Evolutionary conservation across 2,797 vertebrate species (phyloP), one percentile per base, ranked within the genome.

Genomic region (Columba guinea): DNA sequence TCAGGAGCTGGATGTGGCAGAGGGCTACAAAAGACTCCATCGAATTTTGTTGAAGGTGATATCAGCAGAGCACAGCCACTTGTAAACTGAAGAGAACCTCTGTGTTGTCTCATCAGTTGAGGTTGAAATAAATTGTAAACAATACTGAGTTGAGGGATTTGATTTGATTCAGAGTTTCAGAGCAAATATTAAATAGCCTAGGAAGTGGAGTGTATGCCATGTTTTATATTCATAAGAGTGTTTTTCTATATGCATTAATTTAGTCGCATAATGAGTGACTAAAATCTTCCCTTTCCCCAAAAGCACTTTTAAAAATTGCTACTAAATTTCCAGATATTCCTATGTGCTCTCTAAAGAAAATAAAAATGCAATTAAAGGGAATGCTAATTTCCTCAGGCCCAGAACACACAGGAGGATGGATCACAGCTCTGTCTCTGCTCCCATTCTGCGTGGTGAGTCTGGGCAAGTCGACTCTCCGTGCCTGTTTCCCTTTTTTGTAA

Each of bases 281-380:
- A 95, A 95, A 96, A 93, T 95, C 75, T 95, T 96, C 84, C 46
- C 77, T 96, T 97, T 90, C 81, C 95, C 84, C 96, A 96, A 92
- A 92, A 97, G 96, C 90, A 80, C 75, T 95, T 96, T 94, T 64
- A 87, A 95, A 95, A 95, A 93, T 90, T 95, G 82, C 79, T 91
- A 37, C 89, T 91, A 87, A 80, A 93, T 92, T 96, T 94, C 62
- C 79, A 95, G 78, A 89, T 93, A 94, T 87, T 96, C 87, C 93
- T 95, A 41, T 85, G 89, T 71, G 82, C 79, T 81, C 59, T 89
- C 78, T 91, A 83, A 87, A 89, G 53, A 87, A 92, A 96, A 89
- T 92, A 93, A 96, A 93, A 95, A 75, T 83, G 86, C 81, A 94
- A 39, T 96, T 94, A 96, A 87, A 94, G 62, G 51, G 71, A 93